Conservation (phyloP, 2,797 vertebrate species). For the Masticophis lateralis region DNA sequence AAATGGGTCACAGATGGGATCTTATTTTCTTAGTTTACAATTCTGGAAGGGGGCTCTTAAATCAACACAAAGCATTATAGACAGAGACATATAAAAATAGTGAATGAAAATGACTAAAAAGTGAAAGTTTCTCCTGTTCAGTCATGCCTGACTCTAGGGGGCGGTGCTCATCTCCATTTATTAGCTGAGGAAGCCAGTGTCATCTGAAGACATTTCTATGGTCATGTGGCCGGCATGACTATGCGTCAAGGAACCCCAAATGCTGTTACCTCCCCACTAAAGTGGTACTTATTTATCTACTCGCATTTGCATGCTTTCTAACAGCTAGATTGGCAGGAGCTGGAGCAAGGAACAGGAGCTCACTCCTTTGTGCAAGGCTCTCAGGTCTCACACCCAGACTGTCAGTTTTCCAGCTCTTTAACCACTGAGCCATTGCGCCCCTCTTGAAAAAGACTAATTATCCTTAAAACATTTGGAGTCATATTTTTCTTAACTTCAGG, state of each 20-base stretch:
- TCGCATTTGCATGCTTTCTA: neutral
- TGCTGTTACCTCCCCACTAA: neutral
- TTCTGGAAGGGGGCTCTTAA: slow-evolving; percentile 69
- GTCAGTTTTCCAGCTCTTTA: neutral
- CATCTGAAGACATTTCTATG: neutral
- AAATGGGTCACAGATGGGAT: slow-evolving; percentile 76
- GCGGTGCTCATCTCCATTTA: neutral
- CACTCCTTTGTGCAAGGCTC: neutral
- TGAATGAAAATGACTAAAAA: slow-evolving; percentile 31
- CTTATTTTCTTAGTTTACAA: slow-evolving; percentile 67
- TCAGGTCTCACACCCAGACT: neutral
- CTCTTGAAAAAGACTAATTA: slow-evolving; percentile 19
- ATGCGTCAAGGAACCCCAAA: neutral
- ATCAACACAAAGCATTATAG: slow-evolving; percentile 4
- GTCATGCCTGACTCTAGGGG: neutral
- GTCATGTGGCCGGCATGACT: neutral
- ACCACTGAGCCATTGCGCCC: neutral
- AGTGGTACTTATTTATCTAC: neutral
- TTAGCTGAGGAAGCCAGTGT: neutral
- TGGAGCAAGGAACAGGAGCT: neutral
- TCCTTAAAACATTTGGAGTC: slow-evolving; percentile 45
- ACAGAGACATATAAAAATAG: neutral
- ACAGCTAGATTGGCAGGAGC: neutral
- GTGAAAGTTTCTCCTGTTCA: neutral
- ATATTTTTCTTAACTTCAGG: neutral